phyloP scores from a whole-genome alignment of 2,113 vertebrate species.

The Octodon degus region DNA sequence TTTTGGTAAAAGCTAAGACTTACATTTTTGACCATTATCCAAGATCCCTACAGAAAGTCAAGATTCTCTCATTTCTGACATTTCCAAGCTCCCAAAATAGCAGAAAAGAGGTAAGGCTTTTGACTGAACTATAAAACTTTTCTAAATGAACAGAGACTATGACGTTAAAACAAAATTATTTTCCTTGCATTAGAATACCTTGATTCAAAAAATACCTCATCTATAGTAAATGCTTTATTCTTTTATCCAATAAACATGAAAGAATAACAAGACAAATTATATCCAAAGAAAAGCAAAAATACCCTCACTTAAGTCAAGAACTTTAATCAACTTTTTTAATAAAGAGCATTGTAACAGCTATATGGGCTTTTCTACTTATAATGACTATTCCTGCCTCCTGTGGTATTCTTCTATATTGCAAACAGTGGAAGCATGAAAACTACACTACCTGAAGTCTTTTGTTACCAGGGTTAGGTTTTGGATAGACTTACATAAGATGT shows the following conservation, averaged over 20 bases:
- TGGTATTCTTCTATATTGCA: background rate
- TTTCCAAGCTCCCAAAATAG: background rate
- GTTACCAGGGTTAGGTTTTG: background rate
- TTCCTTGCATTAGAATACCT: conserved; percentile 21
- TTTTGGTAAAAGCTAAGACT: background rate
- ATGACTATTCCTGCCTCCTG: background rate
- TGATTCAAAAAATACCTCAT: background rate
- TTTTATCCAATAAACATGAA: background rate
- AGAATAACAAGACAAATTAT: conserved; percentile 25
- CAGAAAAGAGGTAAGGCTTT: conserved; percentile 4
- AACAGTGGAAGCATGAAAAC: background rate
- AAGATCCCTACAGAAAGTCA: background rate
- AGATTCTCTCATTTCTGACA: background rate
- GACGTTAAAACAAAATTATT: conserved; percentile 36
- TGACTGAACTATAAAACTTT: conserved; percentile 20
- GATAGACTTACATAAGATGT: background rate
- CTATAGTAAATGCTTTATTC: background rate
- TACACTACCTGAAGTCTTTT: background rate
- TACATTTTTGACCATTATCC: background rate
- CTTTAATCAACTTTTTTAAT: conserved; percentile 16
- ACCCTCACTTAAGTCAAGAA: background rate
- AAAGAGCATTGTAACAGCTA: background rate
- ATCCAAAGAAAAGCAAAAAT: conserved; percentile 30
- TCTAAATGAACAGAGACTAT: conserved; percentile 26
- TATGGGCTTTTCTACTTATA: background rate